Base-by-base conservation (phyloP, 1,140 invertebrate genomes). In the Kradibia gibbosae region DNA sequence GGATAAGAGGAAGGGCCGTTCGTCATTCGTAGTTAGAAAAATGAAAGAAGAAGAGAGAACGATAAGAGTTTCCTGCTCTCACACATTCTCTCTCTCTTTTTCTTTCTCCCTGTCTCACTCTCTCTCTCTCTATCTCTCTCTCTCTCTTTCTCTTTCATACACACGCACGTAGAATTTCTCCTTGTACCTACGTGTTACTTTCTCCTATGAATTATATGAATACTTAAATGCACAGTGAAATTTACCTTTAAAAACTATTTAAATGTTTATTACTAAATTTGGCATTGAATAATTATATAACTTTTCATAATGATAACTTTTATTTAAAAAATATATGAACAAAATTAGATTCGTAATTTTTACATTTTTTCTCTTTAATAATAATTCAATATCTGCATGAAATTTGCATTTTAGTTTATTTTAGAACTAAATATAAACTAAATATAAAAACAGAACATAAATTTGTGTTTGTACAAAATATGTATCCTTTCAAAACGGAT, bases 31-130 rank as follows among this genome's bases (percentile, higher is more conserved):
- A 73, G 48, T n/a, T n/a, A 34, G 72, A 76, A 81, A 75, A 53
- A 20, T 74, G 20, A 74, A 72, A 60, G 36, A 78, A 48, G 42
- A 78, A n/a, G 53, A 72, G 53, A 60, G 53, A 34, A 67, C 81
- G 88, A 89, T 88, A 88, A 90, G 88, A 88, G 84, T 88, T 83
- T 86, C 84, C 86, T 83, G 82, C 81, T 87, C 81, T 86, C 73
- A 78, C 57, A 60, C 74, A 65, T 53, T 81, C 81, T 67, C 65
- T 72, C 45, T n/a, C n/a, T n/a, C n/a, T n/a, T n/a, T n/a, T n/a
- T n/a, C n/a, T n/a, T n/a, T n/a, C n/a, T n/a, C n/a, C n/a, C n/a
- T n/a, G n/a, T n/a, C 55, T 67, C 34, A 39, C 20, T 3, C 50
- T 53, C 50, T 53, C 50, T 53, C 10, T 45, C 50, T 53, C 50